These are phyloP conservation scores for Scytalopus superciliaris DNA, from an alignment of 2,113 vertebrate genomes.

Conservation along the genomic window DNA sequence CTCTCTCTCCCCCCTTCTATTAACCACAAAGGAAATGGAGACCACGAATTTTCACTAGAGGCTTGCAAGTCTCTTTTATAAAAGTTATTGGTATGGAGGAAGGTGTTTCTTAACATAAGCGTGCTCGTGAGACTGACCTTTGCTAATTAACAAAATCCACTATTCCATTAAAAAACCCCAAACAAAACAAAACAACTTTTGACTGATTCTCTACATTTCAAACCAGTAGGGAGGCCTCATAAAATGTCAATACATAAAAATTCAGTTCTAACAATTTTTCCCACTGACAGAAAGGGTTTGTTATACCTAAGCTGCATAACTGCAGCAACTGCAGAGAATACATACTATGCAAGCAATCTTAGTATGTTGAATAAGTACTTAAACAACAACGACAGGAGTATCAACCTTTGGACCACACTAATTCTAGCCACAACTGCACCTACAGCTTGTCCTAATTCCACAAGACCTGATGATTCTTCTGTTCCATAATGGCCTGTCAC, in stretches of 20 bases:
- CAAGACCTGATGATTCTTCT: not conserved
- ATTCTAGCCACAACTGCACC: not conserved
- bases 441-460: not conserved
- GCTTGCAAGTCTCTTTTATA: not conserved
- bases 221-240: not conserved
- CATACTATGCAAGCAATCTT: not conserved
- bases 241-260: not conserved
- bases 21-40: not conserved
- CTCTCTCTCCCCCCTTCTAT: not conserved
- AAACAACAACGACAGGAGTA: not conserved
- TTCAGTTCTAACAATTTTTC: not conserved
- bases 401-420: not conserved
- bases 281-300: not conserved
- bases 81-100: not conserved
- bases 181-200: not conserved
- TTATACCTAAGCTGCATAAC: not conserved
- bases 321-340: not conserved
- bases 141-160: not conserved
- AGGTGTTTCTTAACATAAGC: not conserved
- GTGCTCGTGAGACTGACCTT: not conserved
- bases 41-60: not conserved
- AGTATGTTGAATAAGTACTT: not conserved
- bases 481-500: not conserved
- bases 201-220: not conserved
- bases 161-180: not conserved